Conservation (phyloP, 2,797 vertebrate species). For the Catamblyrhynchus diadema region DNA sequence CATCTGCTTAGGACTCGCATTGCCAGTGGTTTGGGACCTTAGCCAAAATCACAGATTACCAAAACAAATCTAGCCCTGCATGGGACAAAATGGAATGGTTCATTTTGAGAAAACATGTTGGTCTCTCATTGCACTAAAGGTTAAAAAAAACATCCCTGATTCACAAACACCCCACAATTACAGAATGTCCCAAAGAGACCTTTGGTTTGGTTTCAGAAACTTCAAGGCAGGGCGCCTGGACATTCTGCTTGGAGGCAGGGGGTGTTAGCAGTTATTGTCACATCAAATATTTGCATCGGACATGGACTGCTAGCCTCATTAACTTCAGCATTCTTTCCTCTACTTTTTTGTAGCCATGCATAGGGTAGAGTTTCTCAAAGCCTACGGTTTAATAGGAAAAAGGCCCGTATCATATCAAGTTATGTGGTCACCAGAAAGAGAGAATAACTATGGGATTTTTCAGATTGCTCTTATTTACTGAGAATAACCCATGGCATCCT, state of each 20-base stretch:
- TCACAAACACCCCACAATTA: background rate
- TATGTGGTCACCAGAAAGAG: background rate
- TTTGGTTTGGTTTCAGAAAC: background rate
- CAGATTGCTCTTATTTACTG: background rate
- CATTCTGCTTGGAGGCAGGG: background rate
- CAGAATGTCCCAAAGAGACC: background rate
- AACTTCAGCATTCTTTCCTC: background rate
- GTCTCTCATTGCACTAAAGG: background rate
- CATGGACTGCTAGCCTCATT: background rate
- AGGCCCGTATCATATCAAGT: background rate
- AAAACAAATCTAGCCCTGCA: background rate
- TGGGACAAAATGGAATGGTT: background rate
- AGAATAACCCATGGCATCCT: background rate
- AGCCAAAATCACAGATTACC: slow-evolving; percentile 34
- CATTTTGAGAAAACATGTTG: background rate
- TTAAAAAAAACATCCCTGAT: background rate
- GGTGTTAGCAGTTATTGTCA: background rate
- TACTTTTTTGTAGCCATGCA: background rate
- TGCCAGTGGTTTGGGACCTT: slow-evolving; percentile 32
- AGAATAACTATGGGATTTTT: background rate
- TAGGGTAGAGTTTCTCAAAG: slow-evolving; percentile 11
- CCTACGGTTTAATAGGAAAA: background rate
- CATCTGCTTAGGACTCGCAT: slow-evolving; percentile 26
- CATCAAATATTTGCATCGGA: background rate
- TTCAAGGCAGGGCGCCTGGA: background rate